A percentile compares a stretch with the other conserved stretches of the same genome.
phyloP scores from a whole-genome alignment of 2,113 vertebrate genomes.

The Castor canadensis region DNA sequence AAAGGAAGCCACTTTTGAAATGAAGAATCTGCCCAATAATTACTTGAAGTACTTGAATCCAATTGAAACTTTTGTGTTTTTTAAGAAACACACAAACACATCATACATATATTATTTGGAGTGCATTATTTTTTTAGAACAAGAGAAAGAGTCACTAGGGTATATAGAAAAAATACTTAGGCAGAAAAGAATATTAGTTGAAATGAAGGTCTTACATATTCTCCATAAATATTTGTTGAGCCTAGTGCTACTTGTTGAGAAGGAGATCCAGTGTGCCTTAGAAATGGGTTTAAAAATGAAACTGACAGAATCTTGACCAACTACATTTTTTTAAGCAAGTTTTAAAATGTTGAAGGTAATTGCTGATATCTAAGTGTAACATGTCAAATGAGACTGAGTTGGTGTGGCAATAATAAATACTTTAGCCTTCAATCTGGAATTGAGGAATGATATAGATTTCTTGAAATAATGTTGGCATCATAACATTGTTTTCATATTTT shows the following conservation, averaged over 20 bases:
- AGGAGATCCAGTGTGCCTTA: not conserved
- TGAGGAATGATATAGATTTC: not conserved
- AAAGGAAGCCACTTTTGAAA: not conserved
- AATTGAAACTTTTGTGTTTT: not conserved
- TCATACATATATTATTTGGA: not conserved
- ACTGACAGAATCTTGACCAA: conserved; percentile 34
- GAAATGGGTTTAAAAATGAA: conserved; percentile 7
- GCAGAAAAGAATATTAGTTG: not conserved
- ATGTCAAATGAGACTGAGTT: not conserved
- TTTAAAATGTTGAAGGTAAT: not conserved
- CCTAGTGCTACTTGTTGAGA: not conserved
- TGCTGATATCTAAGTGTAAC: not conserved
- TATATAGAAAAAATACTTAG: not conserved
- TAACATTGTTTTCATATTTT: not conserved
- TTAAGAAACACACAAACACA: not conserved
- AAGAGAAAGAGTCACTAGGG: not conserved
- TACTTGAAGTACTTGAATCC: not conserved
- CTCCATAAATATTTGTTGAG: not conserved
- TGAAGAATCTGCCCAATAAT: not conserved
- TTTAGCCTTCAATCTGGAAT: not conserved
- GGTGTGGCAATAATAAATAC: not conserved
- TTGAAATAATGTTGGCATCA: not conserved
- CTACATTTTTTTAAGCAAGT: conserved; percentile 6
- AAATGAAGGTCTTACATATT: conserved; percentile 4
- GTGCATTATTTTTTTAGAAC: not conserved